Base-by-base conservation (phyloP, 2,113 vertebrate genomes). In the Mastomys natalensis region DNA sequence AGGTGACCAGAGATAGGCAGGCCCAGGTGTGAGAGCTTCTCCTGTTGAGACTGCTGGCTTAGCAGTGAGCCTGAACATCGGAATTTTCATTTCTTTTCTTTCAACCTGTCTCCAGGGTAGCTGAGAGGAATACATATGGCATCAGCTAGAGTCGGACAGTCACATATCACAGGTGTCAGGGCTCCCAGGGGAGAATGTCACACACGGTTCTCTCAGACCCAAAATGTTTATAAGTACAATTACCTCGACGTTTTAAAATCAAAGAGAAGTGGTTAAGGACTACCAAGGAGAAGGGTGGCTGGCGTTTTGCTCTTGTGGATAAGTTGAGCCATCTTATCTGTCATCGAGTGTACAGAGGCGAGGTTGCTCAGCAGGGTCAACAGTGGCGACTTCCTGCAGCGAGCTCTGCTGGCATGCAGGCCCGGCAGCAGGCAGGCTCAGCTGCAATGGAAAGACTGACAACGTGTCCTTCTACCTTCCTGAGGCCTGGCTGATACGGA, bases 391-490 rank as follows among this genome's bases (percentile, higher is more conserved):
- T 93, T 95, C 92, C 96, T 90, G 53, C 37, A 12, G 93, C 74
- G 34, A 13, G 95, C 40, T 34, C 92, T 80, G 94, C 89, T 87
- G 96, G 95, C 89, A 72, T 43, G 78, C 31, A 8, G 93, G 84
- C 80, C 89, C 31, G 87, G 94, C 72, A 89, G 91, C 43, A 15
- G 91, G 96, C 78, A 9, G 95, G 95, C 97, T 89, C 87, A 58
- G 92, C 0, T 1, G 0, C 48, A 93, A 89, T 95, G 98, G 98
- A 98, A 98, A 98, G 89, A 97, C 96, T 98, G 98, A 98, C 96
- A 70, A 48, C 0, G 89, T 78, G 92, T 87, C 97, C 97, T 95
- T 94, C 96, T 90, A 19, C 89, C 96, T 98, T 97, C 96, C 97
- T 64, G 91, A 94, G 96, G 91, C 94, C 87, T 70, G 37, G 94